These are phyloP conservation scores for Baronia brevicornis DNA, from an alignment of 2,888 invertebrate species.

Conservation along the genomic window DNA sequence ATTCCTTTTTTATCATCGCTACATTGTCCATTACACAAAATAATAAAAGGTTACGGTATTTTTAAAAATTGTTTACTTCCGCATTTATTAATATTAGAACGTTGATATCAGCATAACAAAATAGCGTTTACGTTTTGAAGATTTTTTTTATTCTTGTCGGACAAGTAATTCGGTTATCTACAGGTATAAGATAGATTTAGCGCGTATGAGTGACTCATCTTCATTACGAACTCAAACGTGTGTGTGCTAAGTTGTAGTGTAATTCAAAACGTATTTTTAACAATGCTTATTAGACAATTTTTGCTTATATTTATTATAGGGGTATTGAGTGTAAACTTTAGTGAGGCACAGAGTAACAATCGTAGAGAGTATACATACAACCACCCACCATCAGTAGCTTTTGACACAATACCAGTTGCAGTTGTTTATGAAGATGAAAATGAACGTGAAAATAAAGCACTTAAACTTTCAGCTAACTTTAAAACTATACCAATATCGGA, in stretches of 20 bases:
- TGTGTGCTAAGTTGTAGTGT: constrained; percentile 35
- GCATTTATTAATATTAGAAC: constrained; percentile 23
- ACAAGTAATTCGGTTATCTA: constrained; percentile 48
- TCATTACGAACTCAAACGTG: constrained; percentile 47
- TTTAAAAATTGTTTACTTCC: constrained; percentile 20
- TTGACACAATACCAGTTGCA: constrained; percentile 26
- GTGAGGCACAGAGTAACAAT: constrained; percentile 17
- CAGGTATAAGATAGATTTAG: constrained; percentile 33
- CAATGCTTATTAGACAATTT: constrained; percentile 12
- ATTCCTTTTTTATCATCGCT: too few relatives aligned
- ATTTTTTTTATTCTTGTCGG: constrained; percentile 42
- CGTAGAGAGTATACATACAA: constrained; percentile 23
- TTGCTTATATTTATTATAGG: constrained; percentile 7
- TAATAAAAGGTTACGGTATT: too few relatives aligned
- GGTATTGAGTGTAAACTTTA: constrained; percentile 13
- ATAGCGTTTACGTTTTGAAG: constrained; percentile 15
- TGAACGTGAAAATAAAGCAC: constrained; percentile 17
- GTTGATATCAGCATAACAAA: constrained; percentile 35
- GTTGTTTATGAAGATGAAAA: constrained; percentile 16
- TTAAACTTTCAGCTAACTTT: constrained; percentile 2
- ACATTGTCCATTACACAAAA: too few relatives aligned
- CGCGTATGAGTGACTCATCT: constrained; percentile 40
- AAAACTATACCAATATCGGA: not conserved
- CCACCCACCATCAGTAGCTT: constrained; percentile 34
- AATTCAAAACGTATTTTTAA: constrained; percentile 19